phyloP scores from a whole-genome alignment of 2,888 invertebrate species.

The Amphiduros pacificus region DNA sequence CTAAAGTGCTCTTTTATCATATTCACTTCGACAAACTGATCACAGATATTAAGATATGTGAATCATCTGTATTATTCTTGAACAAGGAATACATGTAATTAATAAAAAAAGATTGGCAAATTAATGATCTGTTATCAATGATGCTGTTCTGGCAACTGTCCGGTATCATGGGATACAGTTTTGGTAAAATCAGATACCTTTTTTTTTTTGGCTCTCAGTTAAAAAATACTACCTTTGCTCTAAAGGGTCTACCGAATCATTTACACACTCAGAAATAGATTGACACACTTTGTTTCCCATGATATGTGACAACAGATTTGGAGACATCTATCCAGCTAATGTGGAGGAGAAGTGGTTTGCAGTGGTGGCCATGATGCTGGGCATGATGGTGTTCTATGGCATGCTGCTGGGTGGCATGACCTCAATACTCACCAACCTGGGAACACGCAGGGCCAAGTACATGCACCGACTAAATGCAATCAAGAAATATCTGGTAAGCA shows the following conservation, averaged over 20 bases:
- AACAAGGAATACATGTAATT: too few relatives aligned
- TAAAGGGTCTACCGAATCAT: not conserved
- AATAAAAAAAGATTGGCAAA: too few relatives aligned
- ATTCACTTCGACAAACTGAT: too few relatives aligned
- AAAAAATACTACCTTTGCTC: not conserved
- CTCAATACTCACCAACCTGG: constrained; percentile 31
- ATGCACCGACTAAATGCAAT: constrained; percentile 21
- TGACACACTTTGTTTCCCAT: not conserved
- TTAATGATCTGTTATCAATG: too few relatives aligned
- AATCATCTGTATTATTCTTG: too few relatives aligned
- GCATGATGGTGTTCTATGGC: constrained; percentile 31
- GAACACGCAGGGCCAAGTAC: constrained; percentile 17
- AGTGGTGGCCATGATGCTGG: constrained; percentile 27
- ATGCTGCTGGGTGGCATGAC: constrained; percentile 33
- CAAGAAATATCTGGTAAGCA: constrained; percentile 21
- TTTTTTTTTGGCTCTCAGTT: not conserved
- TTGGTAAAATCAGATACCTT: not conserved
- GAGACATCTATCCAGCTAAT: constrained; percentile 25
- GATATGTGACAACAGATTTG: constrained; percentile 17
- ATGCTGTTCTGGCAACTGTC: too few relatives aligned
- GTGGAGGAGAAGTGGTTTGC: constrained; percentile 17
- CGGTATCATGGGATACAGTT: too few relatives aligned
- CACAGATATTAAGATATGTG: too few relatives aligned
- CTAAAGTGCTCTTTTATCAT: too few relatives aligned
- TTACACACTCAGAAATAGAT: not conserved